Evolutionary conservation across 2,888 invertebrate genomes (phyloP).

Genomic region (Idaea dimidiata): DNA sequence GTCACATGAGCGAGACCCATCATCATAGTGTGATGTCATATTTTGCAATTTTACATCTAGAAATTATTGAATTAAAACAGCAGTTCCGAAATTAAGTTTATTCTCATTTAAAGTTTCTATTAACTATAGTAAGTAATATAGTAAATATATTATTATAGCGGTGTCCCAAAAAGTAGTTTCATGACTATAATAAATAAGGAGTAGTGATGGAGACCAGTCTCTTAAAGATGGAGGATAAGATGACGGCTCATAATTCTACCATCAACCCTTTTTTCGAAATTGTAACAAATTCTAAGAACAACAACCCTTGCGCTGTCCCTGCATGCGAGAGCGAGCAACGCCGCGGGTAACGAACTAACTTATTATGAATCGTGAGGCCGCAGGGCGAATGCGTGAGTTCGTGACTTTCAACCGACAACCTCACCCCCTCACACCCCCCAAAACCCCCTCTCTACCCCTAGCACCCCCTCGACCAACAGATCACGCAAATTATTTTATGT

Average conservation of each 20-base stretch:
- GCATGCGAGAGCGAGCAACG: slow-evolving; percentile 19
- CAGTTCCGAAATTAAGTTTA: no score
- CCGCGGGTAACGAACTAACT: slow-evolving; percentile 13
- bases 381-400: slow-evolving; percentile 63
- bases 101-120: no score
- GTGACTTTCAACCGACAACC: slow-evolving; percentile 52
- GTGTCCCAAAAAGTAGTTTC: no score
- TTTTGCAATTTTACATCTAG: no score
- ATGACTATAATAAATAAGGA: no score
- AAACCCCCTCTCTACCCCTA: slow-evolving; percentile 18
- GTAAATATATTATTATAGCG: no score
- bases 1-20: no score
- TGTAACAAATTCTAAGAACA: neutral
- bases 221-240: no score
- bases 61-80: no score
- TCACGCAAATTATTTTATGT: slow-evolving; percentile 64
- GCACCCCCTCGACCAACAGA: slow-evolving; percentile 21
- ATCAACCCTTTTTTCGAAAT: neutral
- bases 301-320: neutral
- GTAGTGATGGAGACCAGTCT: no score
- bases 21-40: no score
- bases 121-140: no score
- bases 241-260: neutral
- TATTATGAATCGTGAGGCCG: slow-evolving; percentile 21
- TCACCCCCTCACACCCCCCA: slow-evolving; percentile 22